phyloP scores from a whole-genome alignment of 2,113 vertebrate species.

The Numida meleagris region DNA sequence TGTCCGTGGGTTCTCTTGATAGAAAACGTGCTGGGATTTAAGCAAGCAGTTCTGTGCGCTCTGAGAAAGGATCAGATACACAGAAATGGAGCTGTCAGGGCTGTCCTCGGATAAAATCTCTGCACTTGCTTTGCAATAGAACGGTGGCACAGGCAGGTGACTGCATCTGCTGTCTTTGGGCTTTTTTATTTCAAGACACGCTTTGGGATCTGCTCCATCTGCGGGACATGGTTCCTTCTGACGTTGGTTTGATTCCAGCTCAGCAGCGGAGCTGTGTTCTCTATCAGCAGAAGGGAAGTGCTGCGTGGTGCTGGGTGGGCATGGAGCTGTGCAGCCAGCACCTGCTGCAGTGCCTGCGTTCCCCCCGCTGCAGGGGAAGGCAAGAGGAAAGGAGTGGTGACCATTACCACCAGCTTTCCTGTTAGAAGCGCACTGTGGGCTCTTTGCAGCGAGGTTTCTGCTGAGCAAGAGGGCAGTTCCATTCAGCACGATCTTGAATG shows the following conservation, averaged over 20 bases:
- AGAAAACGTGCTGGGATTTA: neutral
- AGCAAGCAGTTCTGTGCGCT: accelerated
- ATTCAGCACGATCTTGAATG: neutral
- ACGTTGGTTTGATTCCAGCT: neutral
- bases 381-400: neutral
- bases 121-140: neutral
- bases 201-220: neutral
- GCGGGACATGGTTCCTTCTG: neutral
- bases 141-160: neutral
- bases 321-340: neutral
- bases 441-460: neutral
- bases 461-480: neutral
- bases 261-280: neutral
- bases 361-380: neutral
- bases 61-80: accelerated
- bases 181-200: neutral
- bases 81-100: neutral
- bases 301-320: neutral
- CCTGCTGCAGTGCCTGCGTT: neutral
- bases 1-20: neutral
- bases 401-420: neutral
- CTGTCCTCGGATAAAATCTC: neutral
- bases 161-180: neutral
- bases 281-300: neutral
- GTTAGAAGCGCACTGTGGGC: neutral